Evolutionary conservation across 2,113 vertebrate genomes (phyloP).

Genomic region (Oreocharis arfaki): DNA sequence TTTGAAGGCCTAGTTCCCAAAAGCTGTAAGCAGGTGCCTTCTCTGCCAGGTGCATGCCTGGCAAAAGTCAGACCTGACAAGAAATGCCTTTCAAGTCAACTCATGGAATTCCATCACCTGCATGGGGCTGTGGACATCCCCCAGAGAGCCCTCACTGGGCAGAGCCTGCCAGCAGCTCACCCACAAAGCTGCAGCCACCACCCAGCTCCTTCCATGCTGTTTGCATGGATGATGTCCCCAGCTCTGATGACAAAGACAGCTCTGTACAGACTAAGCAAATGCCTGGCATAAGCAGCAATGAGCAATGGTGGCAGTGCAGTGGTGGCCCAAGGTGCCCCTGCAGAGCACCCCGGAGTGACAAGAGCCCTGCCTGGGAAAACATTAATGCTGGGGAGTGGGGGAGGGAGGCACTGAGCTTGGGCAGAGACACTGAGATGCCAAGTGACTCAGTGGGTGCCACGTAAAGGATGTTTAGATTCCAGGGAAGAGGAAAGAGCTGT

Average conservation of each 20-base stretch:
- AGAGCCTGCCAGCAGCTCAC: not conserved
- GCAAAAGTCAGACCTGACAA: not conserved
- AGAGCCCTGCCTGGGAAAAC: not conserved
- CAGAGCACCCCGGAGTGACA: rapidly evolving
- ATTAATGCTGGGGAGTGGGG: not conserved
- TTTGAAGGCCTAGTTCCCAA: not conserved
- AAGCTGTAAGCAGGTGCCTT: not conserved
- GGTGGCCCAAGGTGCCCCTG: not conserved
- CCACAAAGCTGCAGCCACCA: not conserved
- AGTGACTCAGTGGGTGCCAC: not conserved
- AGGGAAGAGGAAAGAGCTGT: not conserved
- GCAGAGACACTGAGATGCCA: not conserved
- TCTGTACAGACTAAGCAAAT: rapidly evolving
- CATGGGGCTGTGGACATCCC: rapidly evolving
- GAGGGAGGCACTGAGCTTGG: not conserved
- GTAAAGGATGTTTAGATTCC: not conserved
- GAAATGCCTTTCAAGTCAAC: not conserved
- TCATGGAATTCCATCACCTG: not conserved
- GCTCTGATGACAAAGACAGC: not conserved
- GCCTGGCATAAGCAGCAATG: not conserved
- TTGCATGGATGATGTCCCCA: rapidly evolving
- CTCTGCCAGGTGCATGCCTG: not conserved
- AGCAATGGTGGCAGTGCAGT: not conserved
- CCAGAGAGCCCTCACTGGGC: not conserved
- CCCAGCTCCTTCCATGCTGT: not conserved